These are phyloP conservation scores for Trinorchestia longiramus DNA, from an alignment of 1,140 invertebrate species.

Conservation along the genomic window DNA sequence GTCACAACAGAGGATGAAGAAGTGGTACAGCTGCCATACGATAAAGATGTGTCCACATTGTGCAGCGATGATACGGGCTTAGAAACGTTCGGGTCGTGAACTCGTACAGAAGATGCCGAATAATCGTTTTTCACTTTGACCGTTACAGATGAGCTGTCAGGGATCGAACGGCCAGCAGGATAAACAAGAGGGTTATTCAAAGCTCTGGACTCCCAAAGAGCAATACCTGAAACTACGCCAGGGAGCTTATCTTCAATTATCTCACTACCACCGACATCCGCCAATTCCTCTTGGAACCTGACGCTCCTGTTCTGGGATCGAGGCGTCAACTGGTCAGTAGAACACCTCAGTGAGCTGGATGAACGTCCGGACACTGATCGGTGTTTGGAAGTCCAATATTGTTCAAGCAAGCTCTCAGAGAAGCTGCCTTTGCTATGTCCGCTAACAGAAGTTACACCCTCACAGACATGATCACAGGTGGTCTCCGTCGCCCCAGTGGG, in stretches of 20 bases:
- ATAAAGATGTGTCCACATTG: neutral
- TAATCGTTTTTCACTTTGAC: neutral
- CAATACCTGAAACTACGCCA: slow-evolving; percentile 30
- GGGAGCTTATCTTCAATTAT: slow-evolving; percentile 34
- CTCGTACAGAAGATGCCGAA: neutral
- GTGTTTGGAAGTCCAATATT: neutral
- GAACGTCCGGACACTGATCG: neutral
- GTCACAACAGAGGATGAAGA: slow-evolving; percentile 34
- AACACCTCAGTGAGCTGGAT: neutral
- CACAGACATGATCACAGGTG: neutral
- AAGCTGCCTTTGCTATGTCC: neutral
- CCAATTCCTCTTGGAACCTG: neutral
- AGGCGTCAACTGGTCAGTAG: neutral
- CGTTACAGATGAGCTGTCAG: neutral
- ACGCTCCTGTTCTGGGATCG: neutral
- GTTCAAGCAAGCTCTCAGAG: neutral
- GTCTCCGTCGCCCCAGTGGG: neutral
- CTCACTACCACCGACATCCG: neutral
- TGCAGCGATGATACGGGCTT: neutral
- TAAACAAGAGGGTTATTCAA: neutral
- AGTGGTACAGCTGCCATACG: slow-evolving; percentile 21
- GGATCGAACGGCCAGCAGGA: neutral
- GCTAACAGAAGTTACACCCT: neutral
- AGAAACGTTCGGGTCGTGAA: neutral
- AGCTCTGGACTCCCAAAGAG: neutral